Conservation (phyloP, 2,113 vertebrate species). For the Collichthys lucidus region DNA sequence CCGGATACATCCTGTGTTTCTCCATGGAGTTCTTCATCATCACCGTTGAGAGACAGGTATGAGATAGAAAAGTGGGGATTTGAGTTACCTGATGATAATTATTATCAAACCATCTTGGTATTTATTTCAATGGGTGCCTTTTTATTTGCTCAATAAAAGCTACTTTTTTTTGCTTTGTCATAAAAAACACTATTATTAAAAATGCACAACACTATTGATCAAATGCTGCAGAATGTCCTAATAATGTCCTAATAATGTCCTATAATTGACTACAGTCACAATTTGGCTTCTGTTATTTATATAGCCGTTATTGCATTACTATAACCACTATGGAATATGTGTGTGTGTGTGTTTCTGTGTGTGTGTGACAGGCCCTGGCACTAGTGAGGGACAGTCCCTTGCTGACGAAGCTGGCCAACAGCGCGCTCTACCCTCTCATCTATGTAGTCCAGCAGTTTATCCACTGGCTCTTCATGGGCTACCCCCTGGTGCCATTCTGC, state of each 20-base stretch:
- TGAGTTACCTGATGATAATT: background rate
- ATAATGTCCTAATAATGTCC: no score
- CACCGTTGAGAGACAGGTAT: constrained; percentile 92
- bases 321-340: background rate
- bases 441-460: constrained; percentile 91
- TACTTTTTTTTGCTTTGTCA: background rate
- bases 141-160: background rate
- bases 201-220: constrained; percentile 11
- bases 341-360: constrained; percentile 38
- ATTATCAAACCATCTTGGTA: background rate
- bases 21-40: constrained; percentile 97
- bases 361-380: constrained; percentile 79
- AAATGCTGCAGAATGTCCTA: constrained; percentile 24
- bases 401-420: constrained; percentile 83
- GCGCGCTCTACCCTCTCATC: constrained; percentile 86
- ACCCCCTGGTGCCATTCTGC: constrained; percentile 93
- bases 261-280: constrained; percentile 11
- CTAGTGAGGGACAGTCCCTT: constrained; percentile 89
- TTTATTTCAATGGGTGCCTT: background rate
- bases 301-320: constrained; percentile 1
- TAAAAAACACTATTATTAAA: constrained; percentile 36
- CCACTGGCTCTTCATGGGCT: constrained; percentile 98
- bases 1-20: constrained; percentile 97
- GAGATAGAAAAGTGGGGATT: background rate
- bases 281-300: constrained; percentile 8